Evolutionary conservation across 2,113 vertebrate species (phyloP).

Genomic region (Neodon shergylaensis): DNA sequence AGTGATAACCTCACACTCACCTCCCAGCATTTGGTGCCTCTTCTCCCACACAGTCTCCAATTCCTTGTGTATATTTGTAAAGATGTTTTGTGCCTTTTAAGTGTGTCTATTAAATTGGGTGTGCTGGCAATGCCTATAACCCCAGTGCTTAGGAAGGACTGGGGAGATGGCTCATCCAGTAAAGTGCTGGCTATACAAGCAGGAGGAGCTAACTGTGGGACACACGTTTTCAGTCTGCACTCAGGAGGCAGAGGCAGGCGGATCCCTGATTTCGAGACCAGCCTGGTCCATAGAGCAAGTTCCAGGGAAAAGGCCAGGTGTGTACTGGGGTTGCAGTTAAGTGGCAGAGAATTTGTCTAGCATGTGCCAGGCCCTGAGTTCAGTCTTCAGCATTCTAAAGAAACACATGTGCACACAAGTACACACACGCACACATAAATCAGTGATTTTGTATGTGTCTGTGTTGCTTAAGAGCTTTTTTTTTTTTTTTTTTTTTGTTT

Average conservation of each 20-base stretch:
- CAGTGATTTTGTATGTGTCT: background rate
- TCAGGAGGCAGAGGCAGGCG: background rate
- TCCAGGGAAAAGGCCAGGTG: background rate
- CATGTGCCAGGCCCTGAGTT: background rate
- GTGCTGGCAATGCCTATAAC: background rate
- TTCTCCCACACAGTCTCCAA: background rate
- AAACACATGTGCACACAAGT: background rate
- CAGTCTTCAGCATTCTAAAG: background rate
- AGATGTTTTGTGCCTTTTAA: background rate
- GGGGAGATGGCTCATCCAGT: background rate
- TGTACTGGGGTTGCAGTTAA: too few species aligned
- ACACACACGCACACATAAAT: background rate
- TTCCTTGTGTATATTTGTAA: background rate
- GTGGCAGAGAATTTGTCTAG: background rate
- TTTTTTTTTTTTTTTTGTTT: too few species aligned
- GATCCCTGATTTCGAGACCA: background rate
- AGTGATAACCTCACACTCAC: too few species aligned
- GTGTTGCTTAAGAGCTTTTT: background rate
- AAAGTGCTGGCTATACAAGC: background rate
- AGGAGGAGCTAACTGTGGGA: background rate
- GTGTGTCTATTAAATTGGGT: background rate
- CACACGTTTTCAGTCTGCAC: background rate
- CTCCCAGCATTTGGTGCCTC: background rate
- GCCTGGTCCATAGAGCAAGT: background rate
- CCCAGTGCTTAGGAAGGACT: too few species aligned